phyloP scores from a whole-genome alignment of 2,797 vertebrate genomes.

The Aeoliscus strigatus region DNA sequence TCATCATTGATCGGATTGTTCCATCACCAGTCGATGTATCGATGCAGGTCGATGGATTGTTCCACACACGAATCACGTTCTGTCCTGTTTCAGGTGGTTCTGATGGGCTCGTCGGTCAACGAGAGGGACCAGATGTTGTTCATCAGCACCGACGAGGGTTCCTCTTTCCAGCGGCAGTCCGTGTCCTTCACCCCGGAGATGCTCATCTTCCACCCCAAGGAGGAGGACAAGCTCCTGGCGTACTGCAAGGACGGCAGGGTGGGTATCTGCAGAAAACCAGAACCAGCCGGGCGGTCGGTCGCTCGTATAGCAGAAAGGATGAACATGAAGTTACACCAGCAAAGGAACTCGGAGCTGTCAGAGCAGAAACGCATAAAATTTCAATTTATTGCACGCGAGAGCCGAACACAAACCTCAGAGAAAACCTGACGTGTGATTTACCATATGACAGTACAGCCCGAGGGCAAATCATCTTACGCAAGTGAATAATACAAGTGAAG shows the following conservation, averaged over 20 bases:
- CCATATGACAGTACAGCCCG: constrained; percentile 9
- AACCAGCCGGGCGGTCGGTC: background rate
- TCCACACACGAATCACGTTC: constrained; percentile 14
- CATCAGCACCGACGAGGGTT: constrained; percentile 89
- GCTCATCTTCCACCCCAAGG: constrained; percentile 89
- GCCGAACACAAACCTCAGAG: constrained; percentile 18
- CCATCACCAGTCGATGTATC: too few species aligned
- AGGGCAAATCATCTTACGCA: too few species aligned
- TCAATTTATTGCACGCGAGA: constrained; percentile 5
- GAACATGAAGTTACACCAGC: constrained; percentile 6
- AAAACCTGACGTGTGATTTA: constrained; percentile 24
- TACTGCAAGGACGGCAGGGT: constrained; percentile 89
- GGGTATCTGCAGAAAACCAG: constrained; percentile 18
- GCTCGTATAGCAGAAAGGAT: constrained; percentile 4
- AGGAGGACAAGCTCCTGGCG: constrained; percentile 91
- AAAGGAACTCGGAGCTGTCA: constrained; percentile 1
- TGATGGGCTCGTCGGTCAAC: constrained; percentile 88
- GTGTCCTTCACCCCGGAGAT: constrained; percentile 85
- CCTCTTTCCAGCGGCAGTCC: constrained; percentile 87
- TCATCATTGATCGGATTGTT: too few species aligned
- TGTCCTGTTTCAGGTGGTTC: constrained; percentile 79
- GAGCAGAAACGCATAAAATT: constrained; percentile 16
- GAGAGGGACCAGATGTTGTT: constrained; percentile 91
- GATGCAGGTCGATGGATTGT: background rate
- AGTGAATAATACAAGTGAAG: constrained; percentile 3